A percentile compares a stretch with the other conserved stretches of the same genome.
Conservation (phyloP, 53 echinoderm and acorn worm species). For the Hippasteria phrygiana region DNA sequence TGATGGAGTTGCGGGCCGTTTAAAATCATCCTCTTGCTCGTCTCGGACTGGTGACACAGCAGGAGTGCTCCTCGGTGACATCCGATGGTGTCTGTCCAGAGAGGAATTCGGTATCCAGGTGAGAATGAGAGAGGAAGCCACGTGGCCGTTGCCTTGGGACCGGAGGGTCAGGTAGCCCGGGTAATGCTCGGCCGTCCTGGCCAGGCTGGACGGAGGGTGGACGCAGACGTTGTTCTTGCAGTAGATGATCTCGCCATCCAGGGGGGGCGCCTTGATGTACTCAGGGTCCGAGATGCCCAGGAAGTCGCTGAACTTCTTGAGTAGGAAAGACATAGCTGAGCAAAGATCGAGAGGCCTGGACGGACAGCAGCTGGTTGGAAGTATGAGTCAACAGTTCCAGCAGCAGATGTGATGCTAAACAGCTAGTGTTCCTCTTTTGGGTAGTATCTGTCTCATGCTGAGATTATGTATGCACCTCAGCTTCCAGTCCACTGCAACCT, state of each 20-base stretch:
- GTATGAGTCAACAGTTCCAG: background rate
- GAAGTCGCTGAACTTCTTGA: conserved; percentile 95
- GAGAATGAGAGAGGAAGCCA: conserved; percentile 81
- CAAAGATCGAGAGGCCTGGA: background rate
- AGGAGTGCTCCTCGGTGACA: conserved; percentile 31
- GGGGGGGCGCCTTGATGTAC: conserved; percentile 84
- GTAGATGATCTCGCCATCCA: conserved; percentile 99
- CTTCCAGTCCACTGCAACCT: background rate
- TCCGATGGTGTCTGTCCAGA: conserved; percentile 63
- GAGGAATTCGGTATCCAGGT: conserved; percentile 99
- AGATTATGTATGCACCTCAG: background rate
- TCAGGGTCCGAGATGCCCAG: conserved; percentile 93
- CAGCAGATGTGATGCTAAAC: background rate
- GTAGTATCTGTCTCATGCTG: conserved; percentile 32
- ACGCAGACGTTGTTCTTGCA: conserved; percentile 99
- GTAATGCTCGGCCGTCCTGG: conserved; percentile 77
- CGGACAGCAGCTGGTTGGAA: background rate
- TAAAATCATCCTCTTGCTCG: background rate
- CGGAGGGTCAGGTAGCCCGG: conserved; percentile 95
- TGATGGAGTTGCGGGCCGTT: background rate
- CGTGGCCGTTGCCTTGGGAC: conserved; percentile 79
- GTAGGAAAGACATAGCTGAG: conserved; percentile 73
- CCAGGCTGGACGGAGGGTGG: conserved; percentile 90
- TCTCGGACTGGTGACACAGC: conserved; percentile 37
- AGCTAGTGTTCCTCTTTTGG: background rate